A percentile compares a stretch with the other conserved stretches of the same genome.
Conservation (phyloP, 35 echinoderm and acorn worm species). For the Amphiura filiformis region DNA sequence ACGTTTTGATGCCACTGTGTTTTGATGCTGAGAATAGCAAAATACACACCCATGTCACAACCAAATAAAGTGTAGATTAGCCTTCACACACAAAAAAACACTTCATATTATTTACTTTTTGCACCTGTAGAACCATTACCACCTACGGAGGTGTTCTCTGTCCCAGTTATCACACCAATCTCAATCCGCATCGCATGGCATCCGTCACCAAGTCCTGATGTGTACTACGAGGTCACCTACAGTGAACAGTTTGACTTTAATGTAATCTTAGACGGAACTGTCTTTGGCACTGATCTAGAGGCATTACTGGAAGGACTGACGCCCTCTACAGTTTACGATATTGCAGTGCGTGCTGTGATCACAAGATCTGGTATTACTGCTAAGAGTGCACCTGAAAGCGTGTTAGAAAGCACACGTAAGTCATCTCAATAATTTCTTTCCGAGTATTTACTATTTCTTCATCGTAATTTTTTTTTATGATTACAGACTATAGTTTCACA, state of each 20-base stretch:
- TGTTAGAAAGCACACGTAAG: not conserved
- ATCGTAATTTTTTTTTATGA: not conserved
- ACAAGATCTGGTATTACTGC: constrained; percentile 15
- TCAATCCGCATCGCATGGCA: not conserved
- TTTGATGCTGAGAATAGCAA: too few relatives aligned
- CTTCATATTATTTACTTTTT: too few relatives aligned
- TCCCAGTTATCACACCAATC: not conserved
- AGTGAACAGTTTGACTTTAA: not conserved
- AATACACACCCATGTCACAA: too few relatives aligned
- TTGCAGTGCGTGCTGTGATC: constrained; percentile 4
- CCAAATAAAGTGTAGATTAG: too few relatives aligned
- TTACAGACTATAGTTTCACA: too few relatives aligned
- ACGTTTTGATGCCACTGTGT: too few relatives aligned
- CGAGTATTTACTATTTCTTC: too few relatives aligned
- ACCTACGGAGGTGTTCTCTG: too few relatives aligned
- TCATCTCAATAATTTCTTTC: too few relatives aligned
- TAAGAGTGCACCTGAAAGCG: not conserved
- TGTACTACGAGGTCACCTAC: constrained; percentile 27
- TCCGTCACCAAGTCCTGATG: not conserved
- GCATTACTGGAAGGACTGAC: not conserved
- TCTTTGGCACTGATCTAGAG: too few relatives aligned
- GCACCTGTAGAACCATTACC: too few relatives aligned
- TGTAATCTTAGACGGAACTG: not conserved
- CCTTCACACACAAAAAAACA: too few relatives aligned
- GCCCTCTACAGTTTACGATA: not conserved